A percentile compares a stretch with the other conserved stretches of the same genome.
phyloP scores from a whole-genome alignment of 2,797 vertebrate genomes.

The Gadopsis bispinosus region DNA sequence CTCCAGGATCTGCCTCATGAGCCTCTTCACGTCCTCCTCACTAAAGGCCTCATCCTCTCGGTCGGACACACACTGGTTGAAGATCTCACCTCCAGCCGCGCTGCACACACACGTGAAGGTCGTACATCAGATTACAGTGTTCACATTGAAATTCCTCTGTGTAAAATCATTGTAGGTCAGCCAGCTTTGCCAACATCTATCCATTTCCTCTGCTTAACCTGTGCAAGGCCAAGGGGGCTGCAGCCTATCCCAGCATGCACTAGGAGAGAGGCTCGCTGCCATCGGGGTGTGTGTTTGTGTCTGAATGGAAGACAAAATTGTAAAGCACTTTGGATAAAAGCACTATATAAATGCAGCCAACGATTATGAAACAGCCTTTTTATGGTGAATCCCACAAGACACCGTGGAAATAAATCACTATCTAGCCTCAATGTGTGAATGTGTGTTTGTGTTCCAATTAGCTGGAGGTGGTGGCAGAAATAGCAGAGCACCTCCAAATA shows the following conservation, averaged over 20 bases:
- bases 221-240: not conserved
- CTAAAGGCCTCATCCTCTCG: constrained; percentile 91
- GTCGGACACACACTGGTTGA: constrained; percentile 93
- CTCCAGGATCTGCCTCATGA: constrained; percentile 93
- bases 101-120: constrained; percentile 64
- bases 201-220: not conserved
- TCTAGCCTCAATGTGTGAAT: not conserved
- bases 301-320: too few species aligned
- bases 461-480: constrained; percentile 44
- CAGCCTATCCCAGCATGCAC: not conserved
- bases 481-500: constrained; percentile 46
- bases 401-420: constrained; percentile 26
- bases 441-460: constrained; percentile 23
- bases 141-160: not conserved
- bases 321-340: too few species aligned
- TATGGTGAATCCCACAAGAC: constrained; percentile 22
- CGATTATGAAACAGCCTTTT: constrained; percentile 21
- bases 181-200: not conserved
- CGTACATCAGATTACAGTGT: not conserved
- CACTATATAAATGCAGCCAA: not conserved
- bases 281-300: too few species aligned
- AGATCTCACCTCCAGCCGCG: constrained; percentile 94
- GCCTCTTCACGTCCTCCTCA: constrained; percentile 91
- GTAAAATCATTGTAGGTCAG: not conserved
- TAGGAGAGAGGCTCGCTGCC: not conserved